Evolutionary conservation across 2,888 invertebrate species (phyloP), one percentile per base, ranked within the genome.

Genomic region (Eledona agricola): DNA sequence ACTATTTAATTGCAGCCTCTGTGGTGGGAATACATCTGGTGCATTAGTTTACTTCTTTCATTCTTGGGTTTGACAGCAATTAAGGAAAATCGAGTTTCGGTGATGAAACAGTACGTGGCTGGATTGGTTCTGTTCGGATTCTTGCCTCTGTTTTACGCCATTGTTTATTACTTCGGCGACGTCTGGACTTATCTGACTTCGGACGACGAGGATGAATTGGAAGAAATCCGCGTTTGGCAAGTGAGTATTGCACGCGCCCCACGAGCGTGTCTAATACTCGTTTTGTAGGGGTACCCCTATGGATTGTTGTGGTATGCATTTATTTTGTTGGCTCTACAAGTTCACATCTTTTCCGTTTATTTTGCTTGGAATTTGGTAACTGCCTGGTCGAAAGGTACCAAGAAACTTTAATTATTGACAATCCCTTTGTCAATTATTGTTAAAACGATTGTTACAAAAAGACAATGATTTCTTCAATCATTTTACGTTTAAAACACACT

Each of bases 11-110:
- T 66, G 16, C 78, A 90, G 86, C 92, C 93, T 1, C 78, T 90
- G 31, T 84, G 87, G 78, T 97, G 96, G 96, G 96, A 97, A 77
- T 96, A 94, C 76, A 83, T 90, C 66, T 97, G 96, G 96, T 86
- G 92, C 62, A 77, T 86, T 11, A 94, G 95, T 64, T 79, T 95
- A 49, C 75, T 93, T 17, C 82, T 92, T 22, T 90, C 93, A 6
- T 88, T 95, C 75, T 79, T 95, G 50, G 96, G 92, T 2, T 80
- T 96, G 40, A 86, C 91, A 17, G 92, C 96, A 22, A 85, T 93
- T 60, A 88, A 92, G 65, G 87, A 86, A 62, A 97, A 96, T 78
- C 87, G 88, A 70, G 83, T 89, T 40, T 82, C 82, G 47, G 83
- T 87, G 31, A 83, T 94, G 77, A 82, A 87, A 64, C 84, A 86